Base-by-base conservation (phyloP, 2,888 invertebrate genomes). In the Chrysina gloriosa region DNA sequence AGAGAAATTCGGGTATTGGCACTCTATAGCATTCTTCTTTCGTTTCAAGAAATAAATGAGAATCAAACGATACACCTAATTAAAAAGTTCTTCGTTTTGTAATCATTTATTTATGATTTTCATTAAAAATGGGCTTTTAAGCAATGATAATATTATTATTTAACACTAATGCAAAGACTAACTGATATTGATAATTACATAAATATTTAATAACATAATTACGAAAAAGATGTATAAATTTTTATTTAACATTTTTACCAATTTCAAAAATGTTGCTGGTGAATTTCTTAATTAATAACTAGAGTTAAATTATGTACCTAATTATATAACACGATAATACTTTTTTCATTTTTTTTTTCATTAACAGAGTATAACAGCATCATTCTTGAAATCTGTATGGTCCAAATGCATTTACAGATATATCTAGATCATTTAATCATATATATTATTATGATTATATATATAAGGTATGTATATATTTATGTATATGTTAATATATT, bases 61-160 rank as follows among this genome's bases (percentile, higher is more conserved):
- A n/a, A 7, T 9, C 31, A 52, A 19, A 27, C 27, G 19, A 19
- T 9, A 16, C 16, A 56, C 36, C 9, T 39, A 56, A 14, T 9
- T 45, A 58, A 67, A 63, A 67, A 27, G 14, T 31, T 25, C 36
- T 42, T 39, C 11, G 63, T 73, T 72, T 72, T 74, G 75, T 78
- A 76, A 77, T 78, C 77, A 80, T 82, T 81, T 81, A 80, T 80
- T 82, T 80, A 80, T 79, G 80, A 81, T 82, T 80, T 77, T 81
- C 80, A 77, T 80, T 82, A 82, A 83, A 84, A 83, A 83, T 81
- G 82, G 82, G 82, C 81, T 80, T 80, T 78, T 79, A 83, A 83
- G 82, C 82, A 80, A 82, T 82, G 79, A 81, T 81, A 80, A 81
- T 81, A 80, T 79, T 39, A 39, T 39, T 77, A 77, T 75, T 58